Evolutionary conservation across 2,113 vertebrate genomes (phyloP), one percentile per base, ranked within the genome.

Genomic region (Nerophis ophidion): DNA sequence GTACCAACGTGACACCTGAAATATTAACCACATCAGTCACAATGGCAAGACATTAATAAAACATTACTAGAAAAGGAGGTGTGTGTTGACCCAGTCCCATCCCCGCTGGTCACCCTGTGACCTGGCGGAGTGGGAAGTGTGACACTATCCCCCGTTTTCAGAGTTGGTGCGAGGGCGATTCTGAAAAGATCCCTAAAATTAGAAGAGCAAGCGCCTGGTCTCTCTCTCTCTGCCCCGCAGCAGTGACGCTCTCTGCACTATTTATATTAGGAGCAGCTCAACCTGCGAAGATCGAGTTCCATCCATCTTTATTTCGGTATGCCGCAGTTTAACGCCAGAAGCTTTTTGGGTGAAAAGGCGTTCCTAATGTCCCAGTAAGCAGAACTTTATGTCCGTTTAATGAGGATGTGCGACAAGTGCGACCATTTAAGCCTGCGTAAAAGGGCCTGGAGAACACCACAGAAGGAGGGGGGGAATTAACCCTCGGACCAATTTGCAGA

Each of bases 241-340:
- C 78, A 71, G 79, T 86, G 84, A 87, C 84, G 76, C 80, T 88
- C 77, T 86, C 75, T 84, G 61, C 78, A 48, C 84, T 89, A 90
- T 90, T 90, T 90, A 81, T 89, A 90, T 68, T 65, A 8, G 70
- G 51, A 72, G 71, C 75, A 56, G 26, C 69, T 48, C 66, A 75
- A 83, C 67, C 67, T 58, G 34, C 73, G 79, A 85, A 84, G 85
- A 89, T 90, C 88, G 75, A 46, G 84, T 89, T 85, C 88, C 78
- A 71, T 75, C 71, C 59, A 71, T 68, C 65, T 81, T 84, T 74
- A 80, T 80, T 74, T 72, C 66, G 8, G 64, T 61, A 59, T 64
- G 51, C 68, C 61, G 6, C 1, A n/a, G 63, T 77, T 67, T 19
- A 72, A 57, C 26, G 48, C 11, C 65, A 72, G n/a, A n/a, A 36